Evolutionary conservation across 2,797 vertebrate species (phyloP).

Genomic region (Aerospiza tachiro): DNA sequence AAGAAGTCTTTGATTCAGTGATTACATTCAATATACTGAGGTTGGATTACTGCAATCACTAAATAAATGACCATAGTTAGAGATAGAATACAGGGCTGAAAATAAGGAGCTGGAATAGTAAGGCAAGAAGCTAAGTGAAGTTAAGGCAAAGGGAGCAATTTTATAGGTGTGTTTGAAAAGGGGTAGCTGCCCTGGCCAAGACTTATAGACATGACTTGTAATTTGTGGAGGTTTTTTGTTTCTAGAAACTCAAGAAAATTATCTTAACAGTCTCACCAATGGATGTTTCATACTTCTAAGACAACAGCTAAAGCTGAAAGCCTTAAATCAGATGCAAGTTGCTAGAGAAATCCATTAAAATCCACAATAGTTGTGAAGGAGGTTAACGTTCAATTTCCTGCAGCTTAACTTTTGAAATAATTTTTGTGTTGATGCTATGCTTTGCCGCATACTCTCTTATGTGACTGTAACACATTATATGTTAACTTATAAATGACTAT

Average conservation of each 20-base stretch:
- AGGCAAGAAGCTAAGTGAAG: not conserved
- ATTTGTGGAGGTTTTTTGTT: not conserved
- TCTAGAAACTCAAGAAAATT: not conserved
- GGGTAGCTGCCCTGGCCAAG: not conserved
- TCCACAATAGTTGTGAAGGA: not conserved
- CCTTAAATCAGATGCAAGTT: not conserved
- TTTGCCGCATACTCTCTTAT: not conserved
- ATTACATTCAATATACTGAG: not conserved
- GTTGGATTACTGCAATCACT: not conserved
- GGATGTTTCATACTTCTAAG: not conserved
- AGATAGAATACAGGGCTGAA: not conserved
- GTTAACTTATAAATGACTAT: not conserved
- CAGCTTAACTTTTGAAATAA: not conserved
- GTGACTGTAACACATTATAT: not conserved
- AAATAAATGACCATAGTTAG: not conserved
- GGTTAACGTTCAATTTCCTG: not conserved
- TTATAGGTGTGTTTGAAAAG: not conserved
- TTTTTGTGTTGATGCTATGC: not conserved
- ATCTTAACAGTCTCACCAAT: not conserved
- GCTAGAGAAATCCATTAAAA: not conserved
- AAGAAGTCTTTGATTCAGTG: not conserved
- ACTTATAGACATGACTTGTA: fast-evolving
- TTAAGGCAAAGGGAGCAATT: not conserved
- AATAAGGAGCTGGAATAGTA: not conserved
- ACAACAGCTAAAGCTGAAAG: not conserved